These are phyloP conservation scores for Hepsetus odoe DNA, from an alignment of 2,113 vertebrate species.

Conservation along the genomic window DNA sequence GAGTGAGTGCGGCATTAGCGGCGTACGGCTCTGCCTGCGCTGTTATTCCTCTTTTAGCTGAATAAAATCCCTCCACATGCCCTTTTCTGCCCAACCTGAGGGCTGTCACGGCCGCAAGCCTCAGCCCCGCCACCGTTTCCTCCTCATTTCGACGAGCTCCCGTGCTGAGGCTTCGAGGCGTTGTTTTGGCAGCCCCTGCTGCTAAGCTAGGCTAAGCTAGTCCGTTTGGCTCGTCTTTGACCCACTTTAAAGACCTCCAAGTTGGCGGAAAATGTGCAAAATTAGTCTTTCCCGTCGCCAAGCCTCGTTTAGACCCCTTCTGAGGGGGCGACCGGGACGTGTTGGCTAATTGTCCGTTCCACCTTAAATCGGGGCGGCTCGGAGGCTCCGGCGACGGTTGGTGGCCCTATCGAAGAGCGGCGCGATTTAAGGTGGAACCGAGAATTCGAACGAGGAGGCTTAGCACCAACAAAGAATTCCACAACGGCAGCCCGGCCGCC, in stretches of 20 bases:
- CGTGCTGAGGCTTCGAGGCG: not conserved
- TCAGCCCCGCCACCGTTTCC: not conserved
- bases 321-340: no score
- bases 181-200: not conserved
- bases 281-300: no score
- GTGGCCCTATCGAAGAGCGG: not conserved
- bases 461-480: not conserved
- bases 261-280: no score
- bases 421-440: no score
- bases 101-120: conserved; percentile 6
- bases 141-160: conserved; percentile 2
- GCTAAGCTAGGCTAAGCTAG: not conserved
- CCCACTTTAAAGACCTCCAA: no score
- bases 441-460: no score
- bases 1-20: conserved; percentile 71
- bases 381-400: not conserved
- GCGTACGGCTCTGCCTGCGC: not conserved
- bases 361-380: not conserved
- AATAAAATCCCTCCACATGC: no score
- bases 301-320: no score
- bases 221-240: not conserved
- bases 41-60: not conserved
- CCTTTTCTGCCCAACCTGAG: not conserved
- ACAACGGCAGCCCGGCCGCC: not conserved
- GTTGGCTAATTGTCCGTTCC: no score